Evolutionary conservation across 2,888 invertebrate genomes (phyloP).

Genomic region (Andrena fulva): DNA sequence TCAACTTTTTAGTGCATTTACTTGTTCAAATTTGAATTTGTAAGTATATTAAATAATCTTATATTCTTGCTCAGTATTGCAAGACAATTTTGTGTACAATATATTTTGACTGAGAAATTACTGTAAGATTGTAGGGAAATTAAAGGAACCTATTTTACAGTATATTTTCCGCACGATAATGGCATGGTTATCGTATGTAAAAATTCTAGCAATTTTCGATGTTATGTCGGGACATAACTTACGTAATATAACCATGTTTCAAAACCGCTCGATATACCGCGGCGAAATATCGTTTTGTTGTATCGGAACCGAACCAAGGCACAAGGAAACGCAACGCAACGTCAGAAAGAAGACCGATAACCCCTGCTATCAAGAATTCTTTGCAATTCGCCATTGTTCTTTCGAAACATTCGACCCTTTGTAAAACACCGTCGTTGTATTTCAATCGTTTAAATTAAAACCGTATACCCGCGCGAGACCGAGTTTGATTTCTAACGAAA

Average conservation of each 20-base stretch:
- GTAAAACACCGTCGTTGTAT: background rate
- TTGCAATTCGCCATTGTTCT: conserved; percentile 64
- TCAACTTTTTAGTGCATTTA: no score
- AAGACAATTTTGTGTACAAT: background rate
- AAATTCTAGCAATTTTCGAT: no score
- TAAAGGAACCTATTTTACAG: no score
- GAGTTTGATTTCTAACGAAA: no score
- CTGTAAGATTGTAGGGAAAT: no score
- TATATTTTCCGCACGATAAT: no score
- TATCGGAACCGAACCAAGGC: conserved; percentile 34
- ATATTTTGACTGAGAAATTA: no score
- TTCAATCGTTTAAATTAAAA: background rate
- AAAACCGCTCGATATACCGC: conserved; percentile 4
- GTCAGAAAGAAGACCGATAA: conserved; percentile 71
- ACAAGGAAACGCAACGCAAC: conserved; percentile 31
- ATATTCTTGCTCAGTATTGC: background rate
- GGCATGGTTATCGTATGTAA: no score
- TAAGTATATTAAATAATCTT: background rate
- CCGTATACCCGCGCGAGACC: no score
- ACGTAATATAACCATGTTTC: background rate
- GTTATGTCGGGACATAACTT: background rate
- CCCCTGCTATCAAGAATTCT: conserved; percentile 73
- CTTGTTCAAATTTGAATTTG: no score
- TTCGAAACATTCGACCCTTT: conserved; percentile 44
- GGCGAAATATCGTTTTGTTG: conserved; percentile 9